Evolutionary conservation across 2,888 invertebrate genomes (phyloP).

Genomic region (Melipona bicolor): DNA sequence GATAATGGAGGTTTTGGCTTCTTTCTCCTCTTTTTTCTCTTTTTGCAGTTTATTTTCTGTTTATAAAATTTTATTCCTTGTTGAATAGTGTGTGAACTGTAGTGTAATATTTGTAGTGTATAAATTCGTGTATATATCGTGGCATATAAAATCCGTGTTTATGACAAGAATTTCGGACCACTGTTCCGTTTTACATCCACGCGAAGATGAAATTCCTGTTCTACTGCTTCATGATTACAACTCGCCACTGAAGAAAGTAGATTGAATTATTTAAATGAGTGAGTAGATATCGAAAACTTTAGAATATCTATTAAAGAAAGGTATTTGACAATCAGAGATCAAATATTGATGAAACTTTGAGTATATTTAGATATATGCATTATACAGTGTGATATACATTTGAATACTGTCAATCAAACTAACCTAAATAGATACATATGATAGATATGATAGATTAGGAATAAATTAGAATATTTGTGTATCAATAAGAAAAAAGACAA

Average conservation of each 20-base stretch:
- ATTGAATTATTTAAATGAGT: background rate
- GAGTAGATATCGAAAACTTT: background rate
- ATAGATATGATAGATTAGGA: background rate
- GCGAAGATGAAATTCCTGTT: background rate
- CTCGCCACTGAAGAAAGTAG: background rate
- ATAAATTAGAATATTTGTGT: background rate
- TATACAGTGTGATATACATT: background rate
- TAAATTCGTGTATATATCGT: background rate
- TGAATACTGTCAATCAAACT: background rate
- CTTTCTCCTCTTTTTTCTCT: background rate
- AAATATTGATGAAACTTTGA: background rate
- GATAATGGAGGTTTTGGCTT: background rate
- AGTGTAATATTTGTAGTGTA: no score
- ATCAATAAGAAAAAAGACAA: no score
- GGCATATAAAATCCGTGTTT: background rate
- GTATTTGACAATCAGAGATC: background rate
- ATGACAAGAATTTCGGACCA: background rate
- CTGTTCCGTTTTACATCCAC: background rate
- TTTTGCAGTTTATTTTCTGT: background rate
- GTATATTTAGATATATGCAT: background rate
- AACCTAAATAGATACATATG: background rate
- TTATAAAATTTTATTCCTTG: background rate
- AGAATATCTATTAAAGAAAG: background rate
- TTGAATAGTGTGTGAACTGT: background rate
- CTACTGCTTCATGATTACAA: background rate